These are phyloP conservation scores for Macropis europaea DNA, from an alignment of 2,888 invertebrate species.

Conservation along the genomic window DNA sequence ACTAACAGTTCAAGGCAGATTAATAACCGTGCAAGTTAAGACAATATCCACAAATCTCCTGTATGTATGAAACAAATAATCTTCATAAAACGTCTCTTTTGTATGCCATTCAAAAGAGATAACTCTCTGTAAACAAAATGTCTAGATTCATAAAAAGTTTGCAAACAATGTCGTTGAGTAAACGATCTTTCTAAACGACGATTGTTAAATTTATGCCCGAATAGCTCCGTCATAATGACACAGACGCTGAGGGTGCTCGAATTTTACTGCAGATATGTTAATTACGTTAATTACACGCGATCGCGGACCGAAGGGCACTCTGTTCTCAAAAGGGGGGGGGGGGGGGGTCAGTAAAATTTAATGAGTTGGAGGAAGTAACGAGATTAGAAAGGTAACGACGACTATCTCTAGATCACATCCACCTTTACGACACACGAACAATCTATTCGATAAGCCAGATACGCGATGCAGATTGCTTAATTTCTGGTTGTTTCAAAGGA, in stretches of 20 bases:
- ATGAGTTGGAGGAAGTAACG: slow-evolving; percentile 2
- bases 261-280: slow-evolving; percentile 2
- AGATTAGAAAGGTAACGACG: slow-evolving; percentile 6
- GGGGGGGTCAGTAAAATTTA: slow-evolving; percentile 5
- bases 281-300: slow-evolving; percentile 1
- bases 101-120: too few species aligned
- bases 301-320: background rate
- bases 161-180: too few species aligned
- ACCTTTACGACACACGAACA: background rate
- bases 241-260: background rate
- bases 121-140: too few species aligned
- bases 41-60: too few species aligned
- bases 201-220: background rate
- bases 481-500: slow-evolving; percentile 7
- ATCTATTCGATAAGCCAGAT: slow-evolving; percentile 16
- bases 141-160: too few species aligned
- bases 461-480: slow-evolving; percentile 22
- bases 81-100: too few species aligned
- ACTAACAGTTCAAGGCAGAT: too few species aligned
- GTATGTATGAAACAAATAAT: too few species aligned
- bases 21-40: too few species aligned
- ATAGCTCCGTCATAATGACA: background rate
- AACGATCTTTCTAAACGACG: too few species aligned
- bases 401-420: slow-evolving; percentile 6
- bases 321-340: background rate